Evolutionary conservation across 2,888 invertebrate genomes (phyloP), one percentile per base, ranked within the genome.

Genomic region (Asteroscopus sphinx): DNA sequence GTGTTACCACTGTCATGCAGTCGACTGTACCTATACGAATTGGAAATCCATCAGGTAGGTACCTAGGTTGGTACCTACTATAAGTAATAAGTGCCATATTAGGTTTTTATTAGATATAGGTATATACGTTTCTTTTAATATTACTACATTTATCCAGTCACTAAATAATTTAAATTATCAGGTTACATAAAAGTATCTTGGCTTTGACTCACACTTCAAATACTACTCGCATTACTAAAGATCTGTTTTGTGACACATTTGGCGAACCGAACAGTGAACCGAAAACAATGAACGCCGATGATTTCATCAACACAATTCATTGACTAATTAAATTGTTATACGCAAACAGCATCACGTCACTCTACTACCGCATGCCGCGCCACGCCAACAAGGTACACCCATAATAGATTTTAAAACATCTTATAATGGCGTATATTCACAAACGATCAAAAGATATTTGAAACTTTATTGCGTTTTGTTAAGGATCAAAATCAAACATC

Each of bases 341-440:
- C 83, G 83, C 85, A 90, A 91, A 91, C 87, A 88, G 76, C 75
- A 81, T 83, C 82, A 80, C 88, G 88, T 91, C 89, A 90, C 82
- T 81, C 76, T 62, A 78, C 81, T 83, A 85, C 87, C 86, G 86
- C 88, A 86, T 91, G 89, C 86, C 85, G 81, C 81, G 83, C 82
- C 83, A 80, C 83, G 77, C 79, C 79, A 60, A 72, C 74, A 70
- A 88, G 86, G 88, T 89, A 93, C 93, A 93, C 93, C 93, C 93
- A 92, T 93, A 91, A 90, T 91, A 91, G 89, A 90, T 79, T 78
- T 71, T 33, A 39, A 7, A 13, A 46, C 41, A 64, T 69, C 49
- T 67, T 76, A 81, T 61, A 89, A 88, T 54, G 78, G 40, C 76
- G 45, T 76, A 86, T 65, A 55, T 62, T 49, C 64, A 39, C 30